Percentiles rank a stretch among this genome's conserved stretches.
These are phyloP conservation scores for Phymorhynchus buccinoides DNA, from an alignment of 1,140 invertebrate genomes.

Conservation along the genomic window DNA sequence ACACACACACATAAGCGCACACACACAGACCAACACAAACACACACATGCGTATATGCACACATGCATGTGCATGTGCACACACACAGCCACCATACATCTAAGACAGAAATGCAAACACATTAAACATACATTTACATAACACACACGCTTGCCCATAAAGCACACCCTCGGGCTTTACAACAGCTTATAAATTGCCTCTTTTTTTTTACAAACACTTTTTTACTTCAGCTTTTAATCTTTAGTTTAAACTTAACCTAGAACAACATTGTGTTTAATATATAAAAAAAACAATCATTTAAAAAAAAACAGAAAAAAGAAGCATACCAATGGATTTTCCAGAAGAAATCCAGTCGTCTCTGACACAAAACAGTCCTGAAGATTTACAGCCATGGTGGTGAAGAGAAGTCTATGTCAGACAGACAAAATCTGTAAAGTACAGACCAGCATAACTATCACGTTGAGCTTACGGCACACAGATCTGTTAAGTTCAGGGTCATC, in stretches of 20 bases:
- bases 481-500: no score
- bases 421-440: not conserved
- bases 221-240: no score
- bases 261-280: no score
- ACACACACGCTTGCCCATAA: not conserved
- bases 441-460: not conserved
- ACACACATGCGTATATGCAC: not conserved
- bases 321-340: conserved; percentile 52
- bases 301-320: not conserved
- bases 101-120: no score
- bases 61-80: not conserved
- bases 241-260: no score
- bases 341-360: conserved; percentile 50
- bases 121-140: no score
- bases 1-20: no score
- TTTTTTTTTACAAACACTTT: no score
- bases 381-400: conserved; percentile 27
- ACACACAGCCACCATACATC: no score
- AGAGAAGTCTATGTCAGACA: not conserved
- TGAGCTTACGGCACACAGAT: no score
- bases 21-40: not conserved
- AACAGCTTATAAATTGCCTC: no score
- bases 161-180: no score
- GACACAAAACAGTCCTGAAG: conserved; percentile 45
- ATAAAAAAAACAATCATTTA: not conserved